Percentiles rank a stretch among this genome's conserved stretches.
Evolutionary conservation across 2,797 vertebrate genomes (phyloP).

Genomic region (Macropodus opercularis): DNA sequence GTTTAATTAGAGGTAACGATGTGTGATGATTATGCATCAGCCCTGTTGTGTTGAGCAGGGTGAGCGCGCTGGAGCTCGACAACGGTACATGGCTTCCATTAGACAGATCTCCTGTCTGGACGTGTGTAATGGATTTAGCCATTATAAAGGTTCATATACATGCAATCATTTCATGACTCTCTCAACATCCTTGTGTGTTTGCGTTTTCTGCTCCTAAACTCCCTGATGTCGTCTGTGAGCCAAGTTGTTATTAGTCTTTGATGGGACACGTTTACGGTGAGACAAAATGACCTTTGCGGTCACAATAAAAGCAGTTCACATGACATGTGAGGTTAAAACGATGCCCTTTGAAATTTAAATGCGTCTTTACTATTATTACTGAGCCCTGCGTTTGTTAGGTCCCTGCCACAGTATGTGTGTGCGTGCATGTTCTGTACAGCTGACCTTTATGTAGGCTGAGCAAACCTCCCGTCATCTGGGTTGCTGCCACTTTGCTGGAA

Average conservation of each 20-base stretch:
- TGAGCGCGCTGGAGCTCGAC: slow-evolving; percentile 46
- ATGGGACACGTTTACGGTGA: slow-evolving; percentile 56
- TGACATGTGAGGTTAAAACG: slow-evolving; percentile 52
- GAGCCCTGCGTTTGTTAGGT: slow-evolving; percentile 7
- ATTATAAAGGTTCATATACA: slow-evolving; percentile 44
- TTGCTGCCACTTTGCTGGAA: slow-evolving; percentile 27
- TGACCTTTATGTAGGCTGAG: slow-evolving; percentile 28
- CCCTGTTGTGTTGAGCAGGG: slow-evolving; percentile 41
- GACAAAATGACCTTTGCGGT: slow-evolving; percentile 63
- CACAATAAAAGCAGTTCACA: slow-evolving; percentile 52
- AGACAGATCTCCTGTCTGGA: slow-evolving; percentile 49
- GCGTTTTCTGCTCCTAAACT: not conserved
- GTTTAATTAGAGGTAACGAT: slow-evolving; percentile 74
- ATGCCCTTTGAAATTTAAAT: slow-evolving; percentile 21
- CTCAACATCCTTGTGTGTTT: not conserved
- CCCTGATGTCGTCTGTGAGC: slow-evolving; percentile 19
- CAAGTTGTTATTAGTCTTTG: slow-evolving; percentile 36
- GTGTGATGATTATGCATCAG: slow-evolving; percentile 58
- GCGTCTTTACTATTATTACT: slow-evolving; percentile 7
- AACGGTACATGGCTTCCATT: slow-evolving; percentile 31
- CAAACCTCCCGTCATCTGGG: slow-evolving; percentile 42
- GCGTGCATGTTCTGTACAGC: slow-evolving; percentile 19
- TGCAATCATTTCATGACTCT: not conserved
- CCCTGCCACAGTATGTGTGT: not conserved
- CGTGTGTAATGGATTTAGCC: slow-evolving; percentile 41